phyloP scores from a whole-genome alignment of 2,797 vertebrate genomes.

The Hyperoplus lanceolatus region DNA sequence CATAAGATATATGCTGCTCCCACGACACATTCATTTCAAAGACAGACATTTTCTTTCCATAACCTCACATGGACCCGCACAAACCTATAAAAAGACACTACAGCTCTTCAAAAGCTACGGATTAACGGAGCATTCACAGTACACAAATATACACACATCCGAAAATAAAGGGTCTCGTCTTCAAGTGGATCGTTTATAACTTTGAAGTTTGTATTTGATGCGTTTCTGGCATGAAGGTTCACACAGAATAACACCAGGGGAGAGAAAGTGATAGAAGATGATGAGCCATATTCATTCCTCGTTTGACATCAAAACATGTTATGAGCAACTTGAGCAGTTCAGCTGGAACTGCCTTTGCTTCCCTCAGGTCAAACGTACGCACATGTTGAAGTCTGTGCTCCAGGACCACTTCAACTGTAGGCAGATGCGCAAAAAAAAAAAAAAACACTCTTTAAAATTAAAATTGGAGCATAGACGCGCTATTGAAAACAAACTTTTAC shows the following conservation, averaged over 20 bases:
- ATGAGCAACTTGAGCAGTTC: neutral
- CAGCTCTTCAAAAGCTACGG: neutral
- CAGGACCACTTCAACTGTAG: neutral
- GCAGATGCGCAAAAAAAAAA: neutral
- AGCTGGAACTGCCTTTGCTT: neutral
- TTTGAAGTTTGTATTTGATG: neutral
- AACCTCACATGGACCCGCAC: neutral
- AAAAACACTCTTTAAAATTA: neutral
- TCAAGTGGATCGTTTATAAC: neutral
- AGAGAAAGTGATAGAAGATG: neutral
- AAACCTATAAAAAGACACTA: neutral
- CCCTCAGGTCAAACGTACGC: neutral
- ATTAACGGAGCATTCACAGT: neutral
- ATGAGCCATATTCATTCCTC: neutral
- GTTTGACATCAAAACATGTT: constrained; percentile 5
- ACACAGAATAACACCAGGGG: neutral
- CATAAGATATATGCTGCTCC: constrained; percentile 14
- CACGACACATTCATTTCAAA: constrained; percentile 6
- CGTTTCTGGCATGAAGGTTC: neutral
- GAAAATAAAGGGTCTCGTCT: neutral
- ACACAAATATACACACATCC: neutral
- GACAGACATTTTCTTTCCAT: neutral
- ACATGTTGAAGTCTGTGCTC: neutral
- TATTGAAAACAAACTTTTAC: constrained; percentile 25
- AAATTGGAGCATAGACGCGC: neutral